Conservation (phyloP, 2,797 vertebrate genomes). For the Aplochiton taeniatus region DNA sequence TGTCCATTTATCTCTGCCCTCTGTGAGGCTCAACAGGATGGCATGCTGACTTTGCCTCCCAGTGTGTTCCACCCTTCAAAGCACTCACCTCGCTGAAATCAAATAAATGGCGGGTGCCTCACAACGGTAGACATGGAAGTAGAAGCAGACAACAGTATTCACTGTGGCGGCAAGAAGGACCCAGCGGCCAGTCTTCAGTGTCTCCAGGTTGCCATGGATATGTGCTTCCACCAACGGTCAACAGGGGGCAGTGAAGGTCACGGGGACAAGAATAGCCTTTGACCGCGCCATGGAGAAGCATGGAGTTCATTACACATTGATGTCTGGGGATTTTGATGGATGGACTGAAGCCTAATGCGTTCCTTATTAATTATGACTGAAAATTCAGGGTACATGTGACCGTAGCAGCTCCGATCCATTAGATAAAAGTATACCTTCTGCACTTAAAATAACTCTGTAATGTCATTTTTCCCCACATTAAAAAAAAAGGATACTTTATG, state of each 20-base stretch:
- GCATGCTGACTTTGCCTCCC: conserved; percentile 11
- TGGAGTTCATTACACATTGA: neutral
- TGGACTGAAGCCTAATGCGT: conserved; percentile 14
- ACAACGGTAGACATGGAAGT: conserved; percentile 50
- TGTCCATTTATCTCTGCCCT: conserved; percentile 17
- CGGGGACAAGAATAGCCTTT: neutral
- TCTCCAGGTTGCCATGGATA: neutral
- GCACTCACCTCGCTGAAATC: conserved; percentile 41
- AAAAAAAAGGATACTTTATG: too few species aligned
- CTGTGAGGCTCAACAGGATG: neutral
- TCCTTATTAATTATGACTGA: conserved; percentile 27
- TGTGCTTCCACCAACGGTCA: conserved; percentile 17
- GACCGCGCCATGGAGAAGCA: neutral
- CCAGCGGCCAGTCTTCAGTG: conserved; percentile 12
- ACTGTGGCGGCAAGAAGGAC: conserved; percentile 19
- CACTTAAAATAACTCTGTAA: conserved; percentile 8
- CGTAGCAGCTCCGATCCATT: neutral
- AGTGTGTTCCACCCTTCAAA: neutral
- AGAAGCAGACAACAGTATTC: conserved; percentile 59
- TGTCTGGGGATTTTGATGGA: conserved; percentile 6
- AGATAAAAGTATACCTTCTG: neutral
- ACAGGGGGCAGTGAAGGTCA: conserved; percentile 29
- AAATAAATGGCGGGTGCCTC: conserved; percentile 62
- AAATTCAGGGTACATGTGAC: conserved; percentile 4
- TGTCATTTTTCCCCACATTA: too few species aligned